Base-by-base conservation (phyloP, 2,888 invertebrate species). In the Ypsolopha sequella region DNA sequence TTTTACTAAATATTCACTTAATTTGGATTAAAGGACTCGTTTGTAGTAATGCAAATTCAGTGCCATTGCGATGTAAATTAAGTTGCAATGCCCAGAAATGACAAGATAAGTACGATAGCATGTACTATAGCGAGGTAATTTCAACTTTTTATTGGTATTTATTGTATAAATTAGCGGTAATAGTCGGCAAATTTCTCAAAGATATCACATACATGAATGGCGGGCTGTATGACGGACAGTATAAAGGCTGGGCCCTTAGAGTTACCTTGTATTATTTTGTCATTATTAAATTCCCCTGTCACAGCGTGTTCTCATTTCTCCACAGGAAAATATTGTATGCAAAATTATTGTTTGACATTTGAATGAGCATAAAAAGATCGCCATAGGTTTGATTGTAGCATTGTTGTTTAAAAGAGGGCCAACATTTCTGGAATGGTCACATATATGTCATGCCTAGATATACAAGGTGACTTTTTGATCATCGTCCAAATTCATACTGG, bases 241-340 rank as follows among this genome's bases (percentile, higher is more conserved):
- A 84, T 77, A 86, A 86, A 86, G 86, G 85, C 70, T 72, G 73
- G 13, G 76, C 78, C 76, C 79, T 81, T 81, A 80, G 76, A 80
- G 73, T 79, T 80, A 73, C 76, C 80, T 80, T 79, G 85, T 84
- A 86, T 86, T 86, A 86, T 86, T 86, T 86, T 86, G 86, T 86
- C 85, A 86, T 86, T 85, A 86, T 86, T 86, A 86, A 86, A 86
- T 86, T 86, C 86, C 73, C 68, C 75, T 82, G 86, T 86, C 86
- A 84, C 72, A 71, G 64, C 70, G 63, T 65, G 76, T 80, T 84
- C 75, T 80, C 81, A 79, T 84, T 86, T 78, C 74, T 70, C 66
- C 72, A 70, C 68, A 76, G 77, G 82, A 76, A 86, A 85, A 85
- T 86, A 85, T 86, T 86, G 85, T 85, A 86, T 86, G 86, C 85